Conservation (phyloP, 2,888 invertebrate genomes). For the Schrankia costaestrigalis region DNA sequence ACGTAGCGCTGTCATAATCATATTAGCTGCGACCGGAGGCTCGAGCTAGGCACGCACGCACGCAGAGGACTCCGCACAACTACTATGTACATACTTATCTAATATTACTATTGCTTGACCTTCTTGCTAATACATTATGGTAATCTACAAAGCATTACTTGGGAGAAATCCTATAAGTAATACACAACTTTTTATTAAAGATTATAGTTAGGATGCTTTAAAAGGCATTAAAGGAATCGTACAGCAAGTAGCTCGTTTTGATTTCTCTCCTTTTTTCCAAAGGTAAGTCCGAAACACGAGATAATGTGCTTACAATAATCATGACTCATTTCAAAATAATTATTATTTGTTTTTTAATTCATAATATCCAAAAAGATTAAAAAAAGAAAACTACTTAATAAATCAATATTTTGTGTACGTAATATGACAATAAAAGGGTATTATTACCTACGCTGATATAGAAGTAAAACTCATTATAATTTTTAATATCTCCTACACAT, state of each 20-base stretch:
- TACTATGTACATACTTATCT: conserved; percentile 32
- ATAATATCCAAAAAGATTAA: too few species aligned
- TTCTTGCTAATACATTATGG: background rate
- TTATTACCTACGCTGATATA: conserved; percentile 32
- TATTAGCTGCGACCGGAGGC: conserved; percentile 74
- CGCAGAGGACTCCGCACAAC: conserved; percentile 43
- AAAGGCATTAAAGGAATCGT: too few species aligned
- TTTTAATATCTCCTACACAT: conserved; percentile 45
- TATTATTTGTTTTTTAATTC: too few species aligned
- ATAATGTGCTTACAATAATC: too few species aligned
- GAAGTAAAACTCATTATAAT: conserved; percentile 45
- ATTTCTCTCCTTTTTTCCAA: too few species aligned
- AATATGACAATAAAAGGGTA: conserved; percentile 32
- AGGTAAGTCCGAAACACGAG: too few species aligned
- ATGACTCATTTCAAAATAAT: too few species aligned
- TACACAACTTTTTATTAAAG: too few species aligned
- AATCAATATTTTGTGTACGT: conserved; percentile 26
- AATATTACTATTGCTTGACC: conserved; percentile 11
- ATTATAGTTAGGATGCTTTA: too few species aligned
- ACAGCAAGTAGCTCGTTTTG: too few species aligned
- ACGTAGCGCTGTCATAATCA: conserved; percentile 80
- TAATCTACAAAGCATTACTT: too few species aligned
- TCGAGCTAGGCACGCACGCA: conserved; percentile 66
- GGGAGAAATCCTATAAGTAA: too few species aligned
- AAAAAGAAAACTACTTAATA: conserved; percentile 15